Evolutionary conservation across 23 tunicate species (phyloP).

Genomic region (Styela plicata): DNA sequence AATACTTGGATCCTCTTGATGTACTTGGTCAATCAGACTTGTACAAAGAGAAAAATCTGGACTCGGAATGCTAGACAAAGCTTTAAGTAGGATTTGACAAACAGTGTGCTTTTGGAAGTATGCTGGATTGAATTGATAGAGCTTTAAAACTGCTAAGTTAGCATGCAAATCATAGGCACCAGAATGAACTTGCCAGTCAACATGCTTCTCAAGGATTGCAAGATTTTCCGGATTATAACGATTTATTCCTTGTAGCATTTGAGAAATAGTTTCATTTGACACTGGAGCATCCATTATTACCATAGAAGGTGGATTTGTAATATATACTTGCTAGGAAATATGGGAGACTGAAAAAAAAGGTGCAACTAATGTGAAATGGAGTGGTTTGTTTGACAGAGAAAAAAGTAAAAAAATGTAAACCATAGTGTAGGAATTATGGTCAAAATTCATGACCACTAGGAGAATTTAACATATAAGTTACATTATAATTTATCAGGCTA

Average conservation of each 20-base stretch:
- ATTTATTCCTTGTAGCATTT: conserved; percentile 76
- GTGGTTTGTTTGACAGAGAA: too few relatives aligned
- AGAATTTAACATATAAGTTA: too few relatives aligned
- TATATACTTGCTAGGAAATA: too few relatives aligned
- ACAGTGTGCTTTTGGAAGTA: conserved; percentile 62
- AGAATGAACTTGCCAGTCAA: conserved; percentile 52
- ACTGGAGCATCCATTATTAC: conserved; percentile 26
- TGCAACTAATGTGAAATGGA: too few relatives aligned
- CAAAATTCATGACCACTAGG: too few relatives aligned
- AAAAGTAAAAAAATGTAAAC: too few relatives aligned
- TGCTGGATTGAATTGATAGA: conserved; percentile 89
- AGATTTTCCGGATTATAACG: conserved; percentile 91
- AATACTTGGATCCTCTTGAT: conserved; percentile 69
- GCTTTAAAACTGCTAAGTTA: conserved; percentile 73
- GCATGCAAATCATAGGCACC: conserved; percentile 69
- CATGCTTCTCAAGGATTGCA: conserved; percentile 53
- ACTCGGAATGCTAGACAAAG: conserved; percentile 59
- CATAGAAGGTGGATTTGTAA: too few relatives aligned
- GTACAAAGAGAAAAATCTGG: conserved; percentile 83
- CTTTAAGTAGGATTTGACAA: conserved; percentile 66
- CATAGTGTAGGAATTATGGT: too few relatives aligned
- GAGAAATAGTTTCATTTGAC: conserved; percentile 31
- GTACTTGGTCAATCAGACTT: conserved; percentile 72
- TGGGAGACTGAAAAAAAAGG: too few relatives aligned
- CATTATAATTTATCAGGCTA: too few relatives aligned